A percentile compares a stretch with the other conserved stretches of the same genome.
These are phyloP conservation scores for Ophiothrix spiculata DNA, from an alignment of 35 echinoderm and acorn worm species.

Conservation along the genomic window DNA sequence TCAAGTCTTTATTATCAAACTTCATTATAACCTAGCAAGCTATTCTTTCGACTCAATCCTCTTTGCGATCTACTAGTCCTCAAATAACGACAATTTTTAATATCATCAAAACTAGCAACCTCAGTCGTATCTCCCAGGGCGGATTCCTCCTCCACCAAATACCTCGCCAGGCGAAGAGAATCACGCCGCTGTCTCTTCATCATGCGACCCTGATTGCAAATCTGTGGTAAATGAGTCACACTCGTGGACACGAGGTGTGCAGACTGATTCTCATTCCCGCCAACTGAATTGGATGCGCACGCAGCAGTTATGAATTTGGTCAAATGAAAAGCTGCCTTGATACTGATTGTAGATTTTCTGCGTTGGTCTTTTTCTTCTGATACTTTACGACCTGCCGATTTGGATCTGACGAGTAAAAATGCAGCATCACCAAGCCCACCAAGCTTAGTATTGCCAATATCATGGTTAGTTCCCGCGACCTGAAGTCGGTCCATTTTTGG, in stretches of 20 bases:
- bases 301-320: constrained; percentile 15
- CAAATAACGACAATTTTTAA: constrained; percentile 25
- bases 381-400: not conserved
- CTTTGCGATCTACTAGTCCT: not conserved
- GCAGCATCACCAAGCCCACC: not conserved
- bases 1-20: too few species aligned
- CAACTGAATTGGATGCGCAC: not conserved
- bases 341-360: not conserved
- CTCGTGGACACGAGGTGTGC: not conserved
- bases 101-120: constrained; percentile 24
- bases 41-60: not conserved
- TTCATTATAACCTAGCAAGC: not conserved
- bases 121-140: not conserved
- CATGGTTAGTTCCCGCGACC: too few species aligned
- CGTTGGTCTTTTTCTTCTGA: too few species aligned
- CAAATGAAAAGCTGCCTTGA: not conserved
- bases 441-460: too few species aligned
- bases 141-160: not conserved
- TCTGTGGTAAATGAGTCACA: not conserved
- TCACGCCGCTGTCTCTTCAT: not conserved
- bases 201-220: not conserved
- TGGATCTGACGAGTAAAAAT: not conserved
- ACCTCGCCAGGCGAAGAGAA: not conserved
- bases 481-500: not conserved
- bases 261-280: not conserved